Percentiles rank a stretch among this genome's conserved stretches.
phyloP scores from a whole-genome alignment of 2,888 invertebrate genomes.

The Catocala sponsa region DNA sequence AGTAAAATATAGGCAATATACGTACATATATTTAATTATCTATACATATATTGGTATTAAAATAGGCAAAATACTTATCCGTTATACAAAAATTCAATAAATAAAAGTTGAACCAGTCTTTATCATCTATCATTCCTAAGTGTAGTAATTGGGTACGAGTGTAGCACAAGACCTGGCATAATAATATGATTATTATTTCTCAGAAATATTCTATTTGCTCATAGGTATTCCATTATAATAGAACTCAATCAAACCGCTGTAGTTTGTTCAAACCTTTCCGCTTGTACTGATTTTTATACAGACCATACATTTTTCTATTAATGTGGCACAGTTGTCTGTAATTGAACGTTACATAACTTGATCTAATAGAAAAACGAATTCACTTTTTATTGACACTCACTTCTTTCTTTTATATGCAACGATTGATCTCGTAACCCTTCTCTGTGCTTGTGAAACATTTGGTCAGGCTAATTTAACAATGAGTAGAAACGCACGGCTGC shows the following conservation, averaged over 20 bases:
- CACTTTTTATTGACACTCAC: slow-evolving; percentile 49
- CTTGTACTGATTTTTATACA: slow-evolving; percentile 27
- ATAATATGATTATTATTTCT: slow-evolving; percentile 6
- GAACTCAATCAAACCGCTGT: slow-evolving; percentile 3
- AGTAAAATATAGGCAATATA: too few species aligned
- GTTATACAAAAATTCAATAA: slow-evolving; percentile 1
- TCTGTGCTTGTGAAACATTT: slow-evolving; percentile 42
- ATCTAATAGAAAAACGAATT: slow-evolving; percentile 66
- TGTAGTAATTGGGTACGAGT: slow-evolving; percentile 9
- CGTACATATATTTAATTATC: too few species aligned
- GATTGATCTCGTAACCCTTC: slow-evolving; percentile 54
- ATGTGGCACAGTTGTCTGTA: slow-evolving; percentile 75
- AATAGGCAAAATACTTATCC: not conserved
- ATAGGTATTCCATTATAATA: too few species aligned
- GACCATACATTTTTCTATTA: slow-evolving; percentile 60
- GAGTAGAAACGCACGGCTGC: slow-evolving; percentile 13
- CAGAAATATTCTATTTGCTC: slow-evolving; percentile 3
- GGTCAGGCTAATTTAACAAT: slow-evolving; percentile 32
- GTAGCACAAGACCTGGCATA: not conserved
- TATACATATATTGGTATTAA: not conserved
- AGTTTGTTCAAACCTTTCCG: slow-evolving; percentile 25
- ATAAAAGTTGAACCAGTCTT: slow-evolving; percentile 2
- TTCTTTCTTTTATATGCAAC: slow-evolving; percentile 55
- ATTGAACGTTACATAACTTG: slow-evolving; percentile 74
- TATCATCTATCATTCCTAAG: not conserved